phyloP scores from a whole-genome alignment of 1,140 invertebrate species.

The Armadillidium nasatum region DNA sequence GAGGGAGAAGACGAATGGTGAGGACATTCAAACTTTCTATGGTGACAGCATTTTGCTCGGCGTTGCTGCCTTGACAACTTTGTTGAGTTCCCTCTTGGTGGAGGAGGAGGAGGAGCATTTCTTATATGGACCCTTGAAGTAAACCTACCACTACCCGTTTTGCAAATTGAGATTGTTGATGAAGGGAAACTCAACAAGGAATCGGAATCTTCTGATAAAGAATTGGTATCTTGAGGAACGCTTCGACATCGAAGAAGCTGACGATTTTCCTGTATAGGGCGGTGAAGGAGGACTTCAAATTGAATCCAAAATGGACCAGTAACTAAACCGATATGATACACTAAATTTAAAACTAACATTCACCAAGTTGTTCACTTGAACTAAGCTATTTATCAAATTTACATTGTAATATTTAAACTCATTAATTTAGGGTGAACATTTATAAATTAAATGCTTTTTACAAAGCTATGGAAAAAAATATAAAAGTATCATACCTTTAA shows the following conservation, averaged over 20 bases:
- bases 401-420: too few species aligned
- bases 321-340: too few species aligned
- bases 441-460: too few species aligned
- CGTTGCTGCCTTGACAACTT: neutral
- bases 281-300: constrained; percentile 2
- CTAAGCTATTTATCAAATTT: too few species aligned
- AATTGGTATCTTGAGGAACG: neutral
- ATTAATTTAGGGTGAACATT: too few species aligned
- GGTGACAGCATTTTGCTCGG: neutral
- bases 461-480: too few species aligned
- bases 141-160: neutral
- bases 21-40: neutral
- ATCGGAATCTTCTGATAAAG: neutral
- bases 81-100: neutral
- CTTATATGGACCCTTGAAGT: neutral
- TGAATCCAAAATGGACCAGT: too few species aligned
- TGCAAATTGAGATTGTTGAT: neutral
- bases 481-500: neutral
- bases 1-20: neutral
- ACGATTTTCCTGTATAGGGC: neutral
- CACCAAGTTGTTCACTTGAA: too few species aligned
- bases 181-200: neutral
- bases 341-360: too few species aligned
- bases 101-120: neutral
- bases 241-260: constrained; percentile 3